Evolutionary conservation across 2,113 vertebrate genomes (phyloP), one percentile per base, ranked within the genome.

Genomic region (Neogobius melanostomus): DNA sequence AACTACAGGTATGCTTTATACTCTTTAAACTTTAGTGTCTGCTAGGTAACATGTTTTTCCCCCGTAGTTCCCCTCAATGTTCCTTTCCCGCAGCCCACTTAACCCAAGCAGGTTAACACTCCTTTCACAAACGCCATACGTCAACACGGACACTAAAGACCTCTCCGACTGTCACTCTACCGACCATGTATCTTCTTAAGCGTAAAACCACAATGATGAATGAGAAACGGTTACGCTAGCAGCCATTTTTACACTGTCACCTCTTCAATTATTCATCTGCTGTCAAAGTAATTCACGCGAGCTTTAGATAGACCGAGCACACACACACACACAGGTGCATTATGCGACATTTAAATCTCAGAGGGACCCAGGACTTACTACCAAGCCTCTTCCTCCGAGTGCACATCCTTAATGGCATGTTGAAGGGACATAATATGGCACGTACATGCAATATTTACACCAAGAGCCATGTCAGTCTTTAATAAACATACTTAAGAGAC

Each of bases 401-500:
- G 36, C 57, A 8, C 11, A 12, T 43, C 12, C 49, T 43, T 61
- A 61, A 61, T 45, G 59, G 42, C 42, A 45, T 43, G 42, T 61
- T 61, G 14, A 45, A 15, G 63, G 16, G 45, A 65, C 28, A 47
- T 47, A 49, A 69, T 48, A 56, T 59, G 66, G 46, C n/a, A 50
- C 8, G 7, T 49, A 4, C n/a, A 51, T 71, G 28, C 48, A 71
- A 63, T 52, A 48, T 71, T 71, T 28, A 64, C 54, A 10, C 36
- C 10, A 16, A 12, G 59, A 21, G 44, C 54, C 42, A 14, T 53
- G 14, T 28, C 53, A 66, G 21, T 44, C 48, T 51, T 53, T 71
- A 69, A 68, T 45, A 56, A 76, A 82, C 80, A 69, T 66, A 49
- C 28, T 51, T 42, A 66, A 65, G 70, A 64, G 70, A 68, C 45